Evolutionary conservation across 2,888 invertebrate genomes (phyloP), one percentile per base, ranked within the genome.

Genomic region (Pycnomerus fuliginosus): DNA sequence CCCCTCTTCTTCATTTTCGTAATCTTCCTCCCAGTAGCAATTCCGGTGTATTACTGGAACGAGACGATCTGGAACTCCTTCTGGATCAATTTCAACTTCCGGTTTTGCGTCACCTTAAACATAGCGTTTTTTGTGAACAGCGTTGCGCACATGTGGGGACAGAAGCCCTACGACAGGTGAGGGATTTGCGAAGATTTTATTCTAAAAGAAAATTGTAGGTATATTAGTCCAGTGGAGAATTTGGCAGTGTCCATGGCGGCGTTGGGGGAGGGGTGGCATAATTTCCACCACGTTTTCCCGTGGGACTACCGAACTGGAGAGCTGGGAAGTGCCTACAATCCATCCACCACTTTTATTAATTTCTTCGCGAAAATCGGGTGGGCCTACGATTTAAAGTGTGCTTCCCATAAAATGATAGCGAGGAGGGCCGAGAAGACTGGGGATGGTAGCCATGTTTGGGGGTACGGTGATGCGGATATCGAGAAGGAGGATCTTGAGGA

Each of bases 41-140:
- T 93, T 34, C 95, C 96, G 0, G 82, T 83, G 65, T 84, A 87
- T 66, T 83, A 80, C 63, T 97, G 95, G 94, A 75, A 83, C 25
- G 96, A 97, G 71, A 76, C 79, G 1, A 67, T 88, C 7, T 78
- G 83, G 74, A 82, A 80, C 55, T 85, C 91, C 2, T 93, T 91
- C 72, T 87, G 89, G 76, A 80, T 94, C 4, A 85, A 87, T 62
- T 90, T 89, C 65, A 83, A 90, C 49, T 79, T 84, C 65, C 80
- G 85, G 32, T 96, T 94, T 73, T 85, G 85, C 37, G 76, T 85
- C 51, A 89, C 88, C 0, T 79, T 97, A 4, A 92, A 97, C 72
- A 87, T 90, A 54, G 96, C 96, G 1, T 97, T 89, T 79, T 83
- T 87, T 60, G 94, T 96, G n/a, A 96, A 96, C 71, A 93, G 92